Conservation (phyloP, 1,140 invertebrate genomes). For the Augochlora pura region DNA sequence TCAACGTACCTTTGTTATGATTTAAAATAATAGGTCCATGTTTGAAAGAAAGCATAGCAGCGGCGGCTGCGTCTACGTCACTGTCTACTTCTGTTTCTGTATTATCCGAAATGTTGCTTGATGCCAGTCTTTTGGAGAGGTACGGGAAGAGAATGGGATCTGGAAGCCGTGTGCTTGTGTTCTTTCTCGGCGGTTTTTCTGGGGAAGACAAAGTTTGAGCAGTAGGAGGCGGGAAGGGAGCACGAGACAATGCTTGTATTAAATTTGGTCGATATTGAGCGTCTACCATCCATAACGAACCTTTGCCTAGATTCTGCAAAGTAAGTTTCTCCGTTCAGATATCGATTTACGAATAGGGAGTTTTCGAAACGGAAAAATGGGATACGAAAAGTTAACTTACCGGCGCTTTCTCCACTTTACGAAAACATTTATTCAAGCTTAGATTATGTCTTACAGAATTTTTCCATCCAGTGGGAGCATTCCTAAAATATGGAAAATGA, state of each 20-base stretch:
- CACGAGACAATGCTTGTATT: constrained; percentile 90
- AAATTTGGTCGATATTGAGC: constrained; percentile 92
- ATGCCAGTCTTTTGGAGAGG: constrained; percentile 85
- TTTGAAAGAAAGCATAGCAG: constrained; percentile 90
- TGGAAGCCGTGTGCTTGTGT: constrained; percentile 79
- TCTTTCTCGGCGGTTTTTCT: constrained; percentile 72
- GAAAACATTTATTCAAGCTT: constrained; percentile 97
- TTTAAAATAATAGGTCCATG: constrained; percentile 83
- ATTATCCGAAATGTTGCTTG: constrained; percentile 77
- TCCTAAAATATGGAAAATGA: constrained; percentile 98
- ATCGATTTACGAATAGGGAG: not conserved
- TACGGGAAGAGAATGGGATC: constrained; percentile 90
- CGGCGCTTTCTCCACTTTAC: constrained; percentile 95
- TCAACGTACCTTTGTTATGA: constrained; percentile 78
- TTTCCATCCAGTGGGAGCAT: constrained; percentile 98
- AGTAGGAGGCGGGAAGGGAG: constrained; percentile 89
- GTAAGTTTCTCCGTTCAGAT: not conserved
- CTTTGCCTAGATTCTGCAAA: constrained; percentile 92
- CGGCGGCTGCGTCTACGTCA: constrained; percentile 89
- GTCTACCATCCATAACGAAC: constrained; percentile 97
- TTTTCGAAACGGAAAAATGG: too few species aligned
- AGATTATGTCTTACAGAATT: constrained; percentile 98
- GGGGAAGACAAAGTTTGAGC: constrained; percentile 73
- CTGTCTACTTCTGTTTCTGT: constrained; percentile 82
- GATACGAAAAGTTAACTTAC: constrained; percentile 80